Evolutionary conservation across 2,113 vertebrate genomes (phyloP).

Genomic region (Datnioides undecimradiatus): DNA sequence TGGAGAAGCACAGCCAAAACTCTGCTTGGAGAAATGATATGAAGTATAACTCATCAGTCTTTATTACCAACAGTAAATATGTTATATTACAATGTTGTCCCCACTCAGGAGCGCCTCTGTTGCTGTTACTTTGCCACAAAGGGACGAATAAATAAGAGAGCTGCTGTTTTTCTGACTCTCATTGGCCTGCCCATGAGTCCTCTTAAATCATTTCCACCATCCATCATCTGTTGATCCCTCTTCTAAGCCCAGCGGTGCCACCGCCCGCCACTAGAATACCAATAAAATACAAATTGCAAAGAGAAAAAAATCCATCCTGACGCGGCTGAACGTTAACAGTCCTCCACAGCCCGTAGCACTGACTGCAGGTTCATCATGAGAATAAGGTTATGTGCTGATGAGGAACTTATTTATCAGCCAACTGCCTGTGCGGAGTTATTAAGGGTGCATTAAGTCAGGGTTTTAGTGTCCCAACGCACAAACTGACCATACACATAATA

Average conservation of each 20-base stretch:
- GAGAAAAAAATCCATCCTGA: conserved; percentile 8
- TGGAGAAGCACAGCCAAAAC: background rate
- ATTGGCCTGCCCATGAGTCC: conserved; percentile 11
- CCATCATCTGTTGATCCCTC: conserved; percentile 26
- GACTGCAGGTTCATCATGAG: background rate
- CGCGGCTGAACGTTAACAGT: background rate
- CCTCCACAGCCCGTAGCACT: background rate
- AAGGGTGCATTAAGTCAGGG: background rate
- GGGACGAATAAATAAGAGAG: conserved; percentile 10
- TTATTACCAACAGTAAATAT: background rate
- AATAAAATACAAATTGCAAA: conserved; percentile 36
- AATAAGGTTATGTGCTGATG: conserved; percentile 18
- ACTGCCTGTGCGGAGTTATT: background rate
- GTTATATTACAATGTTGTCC: background rate
- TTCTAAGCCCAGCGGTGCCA: background rate
- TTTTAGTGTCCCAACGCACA: background rate
- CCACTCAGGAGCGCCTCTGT: background rate
- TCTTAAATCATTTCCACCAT: conserved; percentile 35
- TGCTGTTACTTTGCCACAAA: conserved; percentile 5
- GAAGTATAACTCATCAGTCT: background rate
- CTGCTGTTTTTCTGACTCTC: conserved; percentile 14
- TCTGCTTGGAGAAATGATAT: background rate
- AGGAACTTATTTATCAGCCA: background rate
- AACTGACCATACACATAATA: no score
- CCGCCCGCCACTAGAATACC: conserved; percentile 8